Evolutionary conservation across 2,888 invertebrate genomes (phyloP), one percentile per base, ranked within the genome.

Genomic region (Apantesis nais): DNA sequence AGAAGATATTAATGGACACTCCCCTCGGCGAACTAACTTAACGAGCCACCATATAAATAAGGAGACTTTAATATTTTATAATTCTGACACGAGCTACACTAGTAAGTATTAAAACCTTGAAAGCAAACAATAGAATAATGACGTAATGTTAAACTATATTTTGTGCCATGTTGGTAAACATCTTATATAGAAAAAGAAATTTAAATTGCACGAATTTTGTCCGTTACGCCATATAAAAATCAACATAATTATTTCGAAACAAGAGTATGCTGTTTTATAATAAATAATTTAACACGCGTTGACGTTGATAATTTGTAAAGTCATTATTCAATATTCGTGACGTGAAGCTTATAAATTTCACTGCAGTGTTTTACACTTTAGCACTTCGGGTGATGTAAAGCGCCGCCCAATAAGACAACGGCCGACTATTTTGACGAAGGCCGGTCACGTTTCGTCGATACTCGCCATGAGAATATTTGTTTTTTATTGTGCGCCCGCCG

Each of bases 381-480:
- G 93, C 94, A 94, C 95, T 94, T 90, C 89, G 88, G 79, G 84
- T 88, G 91, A 88, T 90, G 90, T 90, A 87, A 92, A 89, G 90
- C 89, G 91, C 93, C 93, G 92, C 90, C 93, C 93, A 90, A 89
- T 90, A 92, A 94, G 92, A 94, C 93, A 92, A 92, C 93, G 87
- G 91, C 89, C 90, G 91, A 90, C 93, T 93, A 93, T 94, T 95
- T 94, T 93, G 94, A 95, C 93, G 94, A 93, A 92, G 93, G 91
- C 93, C 92, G 92, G 95, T 95, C 95, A 95, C 95, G 95, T 95
- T 95, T 92, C 87, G 90, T 93, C 94, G 94, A 94, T 94, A 93
- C 92, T 88, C 89, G 84, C 93, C 94, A 94, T 94, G 95, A 94
- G 95, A 94, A 94, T 95, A 94, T 95, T 95, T 94, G 94, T 94